Conservation (phyloP, 1,140 invertebrate species). For the Melipona quadrifasciata region DNA sequence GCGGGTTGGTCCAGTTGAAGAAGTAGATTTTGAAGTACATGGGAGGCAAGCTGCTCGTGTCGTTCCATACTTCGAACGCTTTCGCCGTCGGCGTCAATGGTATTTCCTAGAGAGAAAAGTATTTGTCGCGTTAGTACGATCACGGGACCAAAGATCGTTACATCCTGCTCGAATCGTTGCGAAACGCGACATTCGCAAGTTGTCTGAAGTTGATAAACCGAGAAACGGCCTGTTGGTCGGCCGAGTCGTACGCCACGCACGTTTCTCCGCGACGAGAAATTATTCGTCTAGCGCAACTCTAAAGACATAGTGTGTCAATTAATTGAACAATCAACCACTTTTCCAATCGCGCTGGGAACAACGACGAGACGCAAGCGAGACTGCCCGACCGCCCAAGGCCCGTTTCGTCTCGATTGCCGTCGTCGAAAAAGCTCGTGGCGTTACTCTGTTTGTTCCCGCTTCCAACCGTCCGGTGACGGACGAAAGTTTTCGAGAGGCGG, state of each 20-base stretch:
- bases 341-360: slow-evolving; percentile 50
- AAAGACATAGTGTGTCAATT: slow-evolving; percentile 45
- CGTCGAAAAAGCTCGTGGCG: neutral
- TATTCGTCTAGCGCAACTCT: slow-evolving; percentile 27
- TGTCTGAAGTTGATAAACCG: neutral
- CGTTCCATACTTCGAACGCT: slow-evolving; percentile 81
- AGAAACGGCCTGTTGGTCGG: too few relatives aligned
- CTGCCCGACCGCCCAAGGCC: neutral
- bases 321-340: slow-evolving; percentile 57
- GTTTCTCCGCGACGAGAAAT: slow-evolving; percentile 36
- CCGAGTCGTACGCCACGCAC: neutral
- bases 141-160: neutral
- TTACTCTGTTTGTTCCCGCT: neutral
- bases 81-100: slow-evolving; percentile 72
- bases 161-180: neutral
- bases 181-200: neutral
- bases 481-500: neutral
- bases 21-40: slow-evolving; percentile 82
- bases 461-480: neutral
- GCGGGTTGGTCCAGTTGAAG: slow-evolving; percentile 85
- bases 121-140: neutral
- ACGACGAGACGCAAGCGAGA: slow-evolving; percentile 43
- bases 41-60: slow-evolving; percentile 77
- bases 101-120: slow-evolving; percentile 68
- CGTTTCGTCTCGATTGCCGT: neutral